phyloP scores from a whole-genome alignment of 2,888 invertebrate genomes.

The Drymonia ruficornis region DNA sequence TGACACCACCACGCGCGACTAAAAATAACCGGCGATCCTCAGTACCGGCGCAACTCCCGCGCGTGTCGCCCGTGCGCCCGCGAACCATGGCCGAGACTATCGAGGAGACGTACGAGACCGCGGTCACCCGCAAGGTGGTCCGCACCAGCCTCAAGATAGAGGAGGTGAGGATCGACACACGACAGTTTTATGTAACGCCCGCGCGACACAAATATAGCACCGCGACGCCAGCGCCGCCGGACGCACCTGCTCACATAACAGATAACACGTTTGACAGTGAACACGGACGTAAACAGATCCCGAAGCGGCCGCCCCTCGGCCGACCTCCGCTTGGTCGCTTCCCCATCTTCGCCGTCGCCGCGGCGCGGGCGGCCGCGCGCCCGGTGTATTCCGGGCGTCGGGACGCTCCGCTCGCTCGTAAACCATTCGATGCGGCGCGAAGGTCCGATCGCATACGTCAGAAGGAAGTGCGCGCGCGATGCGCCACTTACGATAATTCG shows the following conservation, averaged over 20 bases:
- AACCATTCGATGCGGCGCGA: conserved; percentile 48
- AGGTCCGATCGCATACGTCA: conserved; percentile 66
- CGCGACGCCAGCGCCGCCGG: conserved; percentile 51
- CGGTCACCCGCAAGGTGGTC: conserved; percentile 89
- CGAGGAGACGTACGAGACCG: conserved; percentile 88
- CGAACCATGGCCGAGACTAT: conserved; percentile 88
- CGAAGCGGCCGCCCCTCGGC: conserved; percentile 25
- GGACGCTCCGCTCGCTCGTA: conserved; percentile 18
- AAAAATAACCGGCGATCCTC: conserved; percentile 78
- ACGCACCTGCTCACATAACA: conserved; percentile 78
- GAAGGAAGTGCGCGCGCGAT: conserved; percentile 73
- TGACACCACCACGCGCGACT: conserved; percentile 61
- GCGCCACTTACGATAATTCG: conserved; percentile 67
- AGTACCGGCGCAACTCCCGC: conserved; percentile 80
- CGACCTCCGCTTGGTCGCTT: background rate
- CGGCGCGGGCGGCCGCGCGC: conserved; percentile 54
- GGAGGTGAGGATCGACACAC: conserved; percentile 86
- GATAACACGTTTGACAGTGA: conserved; percentile 79
- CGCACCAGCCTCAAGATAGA: conserved; percentile 89
- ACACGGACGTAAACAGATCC: conserved; percentile 72
- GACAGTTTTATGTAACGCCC: conserved; percentile 75
- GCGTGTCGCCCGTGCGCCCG: conserved; percentile 80
- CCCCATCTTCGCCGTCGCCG: background rate
- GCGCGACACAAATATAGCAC: conserved; percentile 71
- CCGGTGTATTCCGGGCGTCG: conserved; percentile 61